A percentile compares a stretch with the other conserved stretches of the same genome.
Evolutionary conservation across 1,140 invertebrate species (phyloP).

Genomic region (Drosophila asahinai): DNA sequence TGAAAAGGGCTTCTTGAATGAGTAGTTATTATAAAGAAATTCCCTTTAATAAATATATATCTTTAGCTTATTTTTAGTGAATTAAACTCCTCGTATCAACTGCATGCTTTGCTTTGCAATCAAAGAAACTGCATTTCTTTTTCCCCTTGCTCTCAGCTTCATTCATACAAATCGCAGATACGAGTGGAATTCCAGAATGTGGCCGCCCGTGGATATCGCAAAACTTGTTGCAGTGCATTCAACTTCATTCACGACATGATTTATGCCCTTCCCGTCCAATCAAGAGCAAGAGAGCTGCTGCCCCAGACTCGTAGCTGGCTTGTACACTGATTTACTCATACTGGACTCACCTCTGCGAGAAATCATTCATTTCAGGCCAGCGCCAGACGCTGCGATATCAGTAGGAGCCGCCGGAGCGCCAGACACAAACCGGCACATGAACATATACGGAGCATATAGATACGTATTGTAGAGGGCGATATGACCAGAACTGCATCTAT

Average conservation of each 20-base stretch:
- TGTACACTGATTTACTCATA: slow-evolving; percentile 18
- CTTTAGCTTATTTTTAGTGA: background rate
- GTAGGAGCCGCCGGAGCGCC: slow-evolving; percentile 49
- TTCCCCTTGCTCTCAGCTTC: background rate
- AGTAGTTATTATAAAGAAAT: background rate
- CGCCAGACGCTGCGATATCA: slow-evolving; percentile 61
- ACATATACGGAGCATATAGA: slow-evolving; percentile 27
- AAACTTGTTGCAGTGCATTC: slow-evolving; percentile 49
- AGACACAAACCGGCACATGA: slow-evolving; percentile 79
- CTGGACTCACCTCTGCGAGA: slow-evolving; percentile 30
- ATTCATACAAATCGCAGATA: slow-evolving; percentile 30
- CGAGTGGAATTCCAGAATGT: slow-evolving; percentile 43
- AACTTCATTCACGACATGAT: slow-evolving; percentile 55
- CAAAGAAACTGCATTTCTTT: slow-evolving; percentile 6
- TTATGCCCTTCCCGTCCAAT: slow-evolving; percentile 49
- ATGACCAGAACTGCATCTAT: slow-evolving; percentile 63
- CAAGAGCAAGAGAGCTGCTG: slow-evolving; percentile 13
- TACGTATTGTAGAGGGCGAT: slow-evolving; percentile 32
- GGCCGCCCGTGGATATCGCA: slow-evolving; percentile 41
- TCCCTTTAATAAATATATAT: background rate
- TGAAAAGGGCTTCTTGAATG: background rate
- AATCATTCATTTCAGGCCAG: slow-evolving; percentile 41
- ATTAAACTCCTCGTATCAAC: background rate
- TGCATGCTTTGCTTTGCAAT: background rate
- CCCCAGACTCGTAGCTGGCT: slow-evolving; percentile 32